Conservation (phyloP, 2,797 vertebrate species). For the Anguilla anguilla region DNA sequence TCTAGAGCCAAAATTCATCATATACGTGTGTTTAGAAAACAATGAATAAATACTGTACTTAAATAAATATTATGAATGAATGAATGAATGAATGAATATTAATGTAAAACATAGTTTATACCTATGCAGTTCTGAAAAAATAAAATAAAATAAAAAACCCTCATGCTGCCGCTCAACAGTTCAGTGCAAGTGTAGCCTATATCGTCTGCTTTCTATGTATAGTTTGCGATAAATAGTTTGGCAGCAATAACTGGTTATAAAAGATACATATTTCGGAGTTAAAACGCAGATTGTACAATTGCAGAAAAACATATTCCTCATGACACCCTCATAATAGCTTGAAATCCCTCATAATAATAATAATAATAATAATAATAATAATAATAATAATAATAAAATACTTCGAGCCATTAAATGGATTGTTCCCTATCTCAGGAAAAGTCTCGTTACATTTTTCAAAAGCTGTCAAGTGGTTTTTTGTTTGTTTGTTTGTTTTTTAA, state of each 20-base stretch:
- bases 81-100: background rate
- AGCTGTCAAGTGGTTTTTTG: background rate
- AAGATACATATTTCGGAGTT: background rate
- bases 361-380: background rate
- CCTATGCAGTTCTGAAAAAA: background rate
- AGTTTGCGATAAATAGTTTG: background rate
- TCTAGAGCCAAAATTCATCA: conserved; percentile 44
- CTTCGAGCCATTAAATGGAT: background rate
- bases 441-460: background rate
- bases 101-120: background rate
- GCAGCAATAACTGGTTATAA: background rate
- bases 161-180: background rate
- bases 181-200: background rate
- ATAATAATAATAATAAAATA: background rate
- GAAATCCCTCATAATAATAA: background rate
- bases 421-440: background rate
- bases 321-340: background rate
- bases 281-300: background rate
- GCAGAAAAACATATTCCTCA: background rate
- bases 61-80: background rate
- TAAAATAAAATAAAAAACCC: background rate
- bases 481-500: background rate
- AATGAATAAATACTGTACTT: conserved; percentile 59
- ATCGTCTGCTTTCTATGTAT: background rate
- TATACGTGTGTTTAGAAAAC: conserved; percentile 58